A percentile compares a stretch with the other conserved stretches of the same genome.
Evolutionary conservation across 2,888 invertebrate genomes (phyloP).

Genomic region (Agriopis marginaria): DNA sequence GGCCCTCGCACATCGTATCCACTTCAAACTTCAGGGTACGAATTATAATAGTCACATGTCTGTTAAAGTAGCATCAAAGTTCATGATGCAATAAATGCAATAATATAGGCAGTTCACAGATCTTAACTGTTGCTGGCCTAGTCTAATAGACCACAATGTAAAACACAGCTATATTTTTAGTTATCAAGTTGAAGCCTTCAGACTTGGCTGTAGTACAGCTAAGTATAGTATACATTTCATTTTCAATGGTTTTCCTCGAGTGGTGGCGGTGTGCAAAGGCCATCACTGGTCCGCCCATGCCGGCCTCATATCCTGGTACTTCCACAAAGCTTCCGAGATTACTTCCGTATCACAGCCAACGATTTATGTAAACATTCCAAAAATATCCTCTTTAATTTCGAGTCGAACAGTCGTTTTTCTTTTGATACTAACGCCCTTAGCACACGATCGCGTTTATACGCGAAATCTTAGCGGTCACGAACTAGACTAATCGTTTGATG

Average conservation of each 20-base stretch:
- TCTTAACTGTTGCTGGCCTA: too few relatives aligned
- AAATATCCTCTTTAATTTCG: constrained; percentile 54
- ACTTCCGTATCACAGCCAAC: constrained; percentile 78
- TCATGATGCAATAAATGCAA: too few relatives aligned
- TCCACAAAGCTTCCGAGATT: constrained; percentile 53
- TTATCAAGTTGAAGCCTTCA: too few relatives aligned
- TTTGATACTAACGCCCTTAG: neutral
- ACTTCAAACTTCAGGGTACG: too few relatives aligned
- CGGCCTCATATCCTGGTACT: constrained; percentile 40
- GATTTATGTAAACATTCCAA: constrained; percentile 66
- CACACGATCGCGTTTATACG: neutral
- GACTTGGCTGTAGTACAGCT: too few relatives aligned
- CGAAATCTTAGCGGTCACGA: neutral
- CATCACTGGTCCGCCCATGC: constrained; percentile 21
- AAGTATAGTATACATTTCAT: too few relatives aligned
- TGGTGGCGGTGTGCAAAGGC: neutral
- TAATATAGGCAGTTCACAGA: too few relatives aligned
- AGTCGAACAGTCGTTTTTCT: constrained; percentile 16
- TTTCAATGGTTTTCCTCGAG: neutral
- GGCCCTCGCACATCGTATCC: neutral
- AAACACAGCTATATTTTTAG: too few relatives aligned
- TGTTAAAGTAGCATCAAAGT: too few relatives aligned
- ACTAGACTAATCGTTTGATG: neutral
- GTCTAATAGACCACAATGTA: too few relatives aligned
- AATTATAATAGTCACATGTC: too few relatives aligned